A percentile compares a stretch with the other conserved stretches of the same genome.
These are phyloP conservation scores for Venusia cambrica DNA, from an alignment of 2,888 invertebrate genomes.

Conservation along the genomic window DNA sequence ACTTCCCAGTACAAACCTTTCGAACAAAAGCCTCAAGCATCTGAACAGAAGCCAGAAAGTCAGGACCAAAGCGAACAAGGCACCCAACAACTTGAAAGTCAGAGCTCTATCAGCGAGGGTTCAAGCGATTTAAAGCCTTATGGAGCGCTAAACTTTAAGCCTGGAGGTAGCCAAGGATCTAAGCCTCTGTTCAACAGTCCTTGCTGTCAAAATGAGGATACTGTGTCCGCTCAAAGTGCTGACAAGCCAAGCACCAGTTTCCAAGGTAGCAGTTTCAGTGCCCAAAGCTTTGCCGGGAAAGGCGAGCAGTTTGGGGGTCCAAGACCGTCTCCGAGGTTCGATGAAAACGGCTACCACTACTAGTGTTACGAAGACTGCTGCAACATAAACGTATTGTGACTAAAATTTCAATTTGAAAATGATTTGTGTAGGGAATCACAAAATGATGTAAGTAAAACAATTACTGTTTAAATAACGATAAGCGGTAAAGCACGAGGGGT, in stretches of 20 bases:
- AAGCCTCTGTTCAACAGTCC: constrained; percentile 19
- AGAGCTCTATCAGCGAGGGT: no score
- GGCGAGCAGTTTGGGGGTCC: constrained; percentile 59
- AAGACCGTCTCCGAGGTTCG: constrained; percentile 58
- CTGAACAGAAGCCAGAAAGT: constrained; percentile 1
- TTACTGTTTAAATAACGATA: no score
- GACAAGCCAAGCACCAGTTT: constrained; percentile 28
- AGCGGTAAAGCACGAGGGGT: no score
- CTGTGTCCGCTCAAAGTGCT: constrained; percentile 17
- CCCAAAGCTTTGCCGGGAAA: constrained; percentile 39
- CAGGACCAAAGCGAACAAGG: constrained; percentile 7
- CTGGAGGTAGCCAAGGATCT: constrained; percentile 2
- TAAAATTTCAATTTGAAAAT: not conserved
- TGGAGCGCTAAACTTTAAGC: no score
- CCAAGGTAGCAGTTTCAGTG: constrained; percentile 28
- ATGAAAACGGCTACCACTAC: constrained; percentile 69
- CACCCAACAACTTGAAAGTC: constrained; percentile 1
- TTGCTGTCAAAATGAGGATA: constrained; percentile 21
- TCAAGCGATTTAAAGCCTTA: constrained; percentile 2
- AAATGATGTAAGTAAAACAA: no score
- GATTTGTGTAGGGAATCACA: no score
- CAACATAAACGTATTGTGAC: not conserved
- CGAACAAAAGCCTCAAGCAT: no score
- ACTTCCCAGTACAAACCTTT: constrained; percentile 13
- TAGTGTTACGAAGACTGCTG: constrained; percentile 38